These are phyloP conservation scores for Euleptes europaea DNA, from an alignment of 2,113 vertebrate genomes.

Conservation along the genomic window DNA sequence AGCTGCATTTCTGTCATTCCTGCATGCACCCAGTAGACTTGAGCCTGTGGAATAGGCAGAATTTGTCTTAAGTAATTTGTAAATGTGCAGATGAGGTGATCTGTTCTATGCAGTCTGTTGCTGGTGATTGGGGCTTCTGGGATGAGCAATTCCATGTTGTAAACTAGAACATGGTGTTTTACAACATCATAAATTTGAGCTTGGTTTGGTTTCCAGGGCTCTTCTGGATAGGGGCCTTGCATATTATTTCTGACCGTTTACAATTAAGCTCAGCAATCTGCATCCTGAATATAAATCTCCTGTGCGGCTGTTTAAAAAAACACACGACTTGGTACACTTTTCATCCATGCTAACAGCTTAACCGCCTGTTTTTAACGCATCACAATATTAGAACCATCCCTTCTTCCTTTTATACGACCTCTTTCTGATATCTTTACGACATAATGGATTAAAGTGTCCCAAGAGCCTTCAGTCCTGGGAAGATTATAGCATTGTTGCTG, in stretches of 20 bases:
- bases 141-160: neutral
- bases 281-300: neutral
- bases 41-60: too few relatives aligned
- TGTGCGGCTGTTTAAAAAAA: neutral
- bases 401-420: neutral
- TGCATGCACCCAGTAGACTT: too few relatives aligned
- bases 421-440: neutral
- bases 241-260: neutral
- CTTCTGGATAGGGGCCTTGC: neutral
- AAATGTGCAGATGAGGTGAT: neutral
- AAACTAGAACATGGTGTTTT: neutral
- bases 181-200: neutral
- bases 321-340: neutral
- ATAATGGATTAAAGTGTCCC: neutral
- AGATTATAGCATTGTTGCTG: neutral
- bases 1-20: neutral
- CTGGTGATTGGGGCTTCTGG: neutral
- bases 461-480: neutral
- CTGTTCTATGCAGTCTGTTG: neutral
- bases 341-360: neutral
- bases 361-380: neutral
- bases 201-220: neutral
- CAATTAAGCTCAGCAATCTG: neutral
- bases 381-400: rapidly evolving
- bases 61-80: neutral